These are phyloP conservation scores for Saiga tatarica DNA, from an alignment of 2,113 vertebrate genomes.

Conservation along the genomic window DNA sequence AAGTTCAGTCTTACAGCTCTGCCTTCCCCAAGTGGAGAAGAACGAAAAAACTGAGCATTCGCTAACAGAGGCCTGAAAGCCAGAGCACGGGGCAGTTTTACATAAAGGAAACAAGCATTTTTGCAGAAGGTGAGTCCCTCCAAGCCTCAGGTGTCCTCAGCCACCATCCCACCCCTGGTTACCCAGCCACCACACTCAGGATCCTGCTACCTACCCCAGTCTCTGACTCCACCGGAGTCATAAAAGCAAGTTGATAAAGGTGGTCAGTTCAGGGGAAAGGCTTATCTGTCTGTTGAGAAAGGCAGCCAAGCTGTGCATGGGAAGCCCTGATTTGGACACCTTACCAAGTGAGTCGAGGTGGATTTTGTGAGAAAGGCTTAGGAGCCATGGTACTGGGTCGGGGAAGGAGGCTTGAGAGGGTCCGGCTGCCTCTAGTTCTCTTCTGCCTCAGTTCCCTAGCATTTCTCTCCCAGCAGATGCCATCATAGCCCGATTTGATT, in stretches of 20 bases:
- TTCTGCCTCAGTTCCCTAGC: background rate
- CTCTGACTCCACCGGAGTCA: conserved; percentile 24
- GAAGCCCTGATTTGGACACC: background rate
- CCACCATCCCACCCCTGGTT: background rate
- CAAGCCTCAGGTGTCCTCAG: background rate
- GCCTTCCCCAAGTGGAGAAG: background rate
- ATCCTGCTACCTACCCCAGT: background rate
- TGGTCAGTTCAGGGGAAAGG: background rate
- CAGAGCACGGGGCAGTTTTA: background rate
- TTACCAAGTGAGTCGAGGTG: conserved; percentile 39
- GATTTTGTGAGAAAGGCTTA: background rate
- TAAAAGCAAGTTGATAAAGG: background rate
- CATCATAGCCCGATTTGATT: background rate
- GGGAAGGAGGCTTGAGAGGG: background rate
- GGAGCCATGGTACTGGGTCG: background rate
- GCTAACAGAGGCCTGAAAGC: background rate
- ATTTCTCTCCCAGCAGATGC: background rate
- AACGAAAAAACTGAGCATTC: background rate
- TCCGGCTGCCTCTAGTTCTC: background rate
- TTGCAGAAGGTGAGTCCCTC: background rate
- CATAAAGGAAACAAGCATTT: background rate
- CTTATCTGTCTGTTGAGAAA: background rate
- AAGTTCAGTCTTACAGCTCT: background rate
- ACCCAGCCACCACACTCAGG: conserved; percentile 57
- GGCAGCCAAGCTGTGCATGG: accelerated